Conservation (phyloP, 64 coral and sea anemone genomes). For the Actinia equina region DNA sequence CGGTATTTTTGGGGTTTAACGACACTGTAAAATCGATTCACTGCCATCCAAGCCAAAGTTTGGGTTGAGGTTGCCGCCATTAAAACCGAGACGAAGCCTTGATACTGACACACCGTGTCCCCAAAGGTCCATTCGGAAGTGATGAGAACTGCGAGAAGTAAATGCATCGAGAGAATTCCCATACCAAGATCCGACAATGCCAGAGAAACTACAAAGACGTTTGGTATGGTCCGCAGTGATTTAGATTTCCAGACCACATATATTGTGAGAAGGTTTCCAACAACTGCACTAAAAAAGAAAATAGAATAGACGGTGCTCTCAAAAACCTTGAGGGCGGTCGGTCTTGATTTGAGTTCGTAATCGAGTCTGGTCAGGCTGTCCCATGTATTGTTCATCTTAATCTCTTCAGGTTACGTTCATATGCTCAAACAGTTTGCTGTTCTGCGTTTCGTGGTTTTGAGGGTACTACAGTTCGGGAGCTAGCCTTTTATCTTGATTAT, state of each 20-base stretch:
- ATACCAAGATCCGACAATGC: constrained; percentile 48
- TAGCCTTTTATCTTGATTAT: neutral
- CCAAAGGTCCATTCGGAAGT: constrained; percentile 50
- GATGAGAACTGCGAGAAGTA: constrained; percentile 15
- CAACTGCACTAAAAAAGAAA: constrained; percentile 1
- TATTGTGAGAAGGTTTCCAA: constrained; percentile 42
- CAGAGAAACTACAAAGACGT: constrained; percentile 37
- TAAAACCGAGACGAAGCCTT: constrained; percentile 35
- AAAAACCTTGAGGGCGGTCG: neutral
- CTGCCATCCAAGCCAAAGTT: constrained; percentile 35
- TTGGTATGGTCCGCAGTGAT: constrained; percentile 27
- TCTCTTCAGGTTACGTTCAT: neutral
- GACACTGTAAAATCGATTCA: constrained; percentile 51
- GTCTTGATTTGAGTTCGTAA: neutral
- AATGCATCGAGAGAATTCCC: constrained; percentile 12
- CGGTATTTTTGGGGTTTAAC: constrained; percentile 35
- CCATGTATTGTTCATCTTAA: neutral
- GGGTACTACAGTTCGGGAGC: neutral
- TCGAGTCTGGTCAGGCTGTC: neutral
- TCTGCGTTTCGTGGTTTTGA: neutral
- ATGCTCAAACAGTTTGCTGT: neutral
- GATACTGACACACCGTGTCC: constrained; percentile 32
- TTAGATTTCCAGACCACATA: constrained; percentile 14
- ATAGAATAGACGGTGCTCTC: neutral
- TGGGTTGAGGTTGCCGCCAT: constrained; percentile 31